Conservation (phyloP, 2,113 vertebrate genomes). For the Glaucomys volans region DNA sequence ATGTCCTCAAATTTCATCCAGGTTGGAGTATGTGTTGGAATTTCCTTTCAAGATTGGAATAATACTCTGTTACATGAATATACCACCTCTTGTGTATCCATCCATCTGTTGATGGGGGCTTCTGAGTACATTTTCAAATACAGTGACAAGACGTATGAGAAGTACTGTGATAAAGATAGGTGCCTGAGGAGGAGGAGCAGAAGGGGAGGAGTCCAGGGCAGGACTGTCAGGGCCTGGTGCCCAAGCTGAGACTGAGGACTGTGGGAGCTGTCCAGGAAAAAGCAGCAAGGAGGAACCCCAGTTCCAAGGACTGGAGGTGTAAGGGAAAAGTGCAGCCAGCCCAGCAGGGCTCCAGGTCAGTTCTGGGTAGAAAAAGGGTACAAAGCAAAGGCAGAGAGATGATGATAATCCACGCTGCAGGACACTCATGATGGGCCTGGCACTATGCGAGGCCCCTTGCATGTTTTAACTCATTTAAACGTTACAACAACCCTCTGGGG, state of each 20-base stretch:
- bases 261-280: not conserved
- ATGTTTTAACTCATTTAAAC: not conserved
- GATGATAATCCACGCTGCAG: not conserved
- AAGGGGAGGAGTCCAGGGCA: not conserved
- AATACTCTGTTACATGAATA: not conserved
- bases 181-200: not conserved
- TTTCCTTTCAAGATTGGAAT: not conserved
- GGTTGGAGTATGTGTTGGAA: not conserved
- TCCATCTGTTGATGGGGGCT: not conserved
- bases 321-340: not conserved
- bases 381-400: not conserved
- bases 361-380: not conserved
- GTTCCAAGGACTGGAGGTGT: too few species aligned
- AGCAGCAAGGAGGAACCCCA: not conserved
- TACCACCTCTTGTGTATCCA: not conserved
- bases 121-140: not conserved
- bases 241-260: not conserved
- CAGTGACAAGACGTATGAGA: not conserved
- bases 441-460: not conserved
- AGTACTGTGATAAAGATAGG: not conserved
- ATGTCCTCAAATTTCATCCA: not conserved
- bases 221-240: too few species aligned
- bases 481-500: not conserved
- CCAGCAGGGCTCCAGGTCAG: not conserved
- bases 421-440: not conserved